A percentile compares a stretch with the other conserved stretches of the same genome.
Conservation (phyloP, 2,888 invertebrate species). For the Julus scanicus region DNA sequence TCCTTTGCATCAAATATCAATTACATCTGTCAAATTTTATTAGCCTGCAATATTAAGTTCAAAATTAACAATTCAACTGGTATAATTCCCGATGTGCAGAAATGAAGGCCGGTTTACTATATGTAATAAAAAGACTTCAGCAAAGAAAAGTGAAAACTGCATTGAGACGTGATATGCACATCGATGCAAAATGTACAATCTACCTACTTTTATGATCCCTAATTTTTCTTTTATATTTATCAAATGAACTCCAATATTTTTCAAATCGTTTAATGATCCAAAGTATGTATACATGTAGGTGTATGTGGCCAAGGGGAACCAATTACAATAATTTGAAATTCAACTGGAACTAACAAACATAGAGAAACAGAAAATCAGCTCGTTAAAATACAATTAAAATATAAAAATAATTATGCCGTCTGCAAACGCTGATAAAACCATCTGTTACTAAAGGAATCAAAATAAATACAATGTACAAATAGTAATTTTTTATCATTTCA, state of each 20-base stretch:
- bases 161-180: neutral
- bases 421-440: neutral
- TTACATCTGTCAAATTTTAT: neutral
- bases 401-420: neutral
- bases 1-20: neutral
- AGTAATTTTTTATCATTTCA: neutral
- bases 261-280: neutral
- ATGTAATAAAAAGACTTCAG: neutral
- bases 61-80: neutral
- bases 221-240: neutral
- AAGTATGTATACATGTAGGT: neutral
- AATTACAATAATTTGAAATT: neutral
- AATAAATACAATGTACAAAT: neutral
- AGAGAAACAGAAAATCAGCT: neutral
- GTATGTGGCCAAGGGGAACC: constrained; percentile 21
- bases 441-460: neutral
- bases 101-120: neutral
- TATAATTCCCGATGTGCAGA: neutral
- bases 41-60: neutral
- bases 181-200: neutral
- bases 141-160: neutral
- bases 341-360: neutral
- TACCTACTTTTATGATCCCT: constrained; percentile 1
- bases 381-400: neutral
- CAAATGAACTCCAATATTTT: neutral